phyloP scores from a whole-genome alignment of 2,113 vertebrate genomes.

The Toxostoma redivivum region DNA sequence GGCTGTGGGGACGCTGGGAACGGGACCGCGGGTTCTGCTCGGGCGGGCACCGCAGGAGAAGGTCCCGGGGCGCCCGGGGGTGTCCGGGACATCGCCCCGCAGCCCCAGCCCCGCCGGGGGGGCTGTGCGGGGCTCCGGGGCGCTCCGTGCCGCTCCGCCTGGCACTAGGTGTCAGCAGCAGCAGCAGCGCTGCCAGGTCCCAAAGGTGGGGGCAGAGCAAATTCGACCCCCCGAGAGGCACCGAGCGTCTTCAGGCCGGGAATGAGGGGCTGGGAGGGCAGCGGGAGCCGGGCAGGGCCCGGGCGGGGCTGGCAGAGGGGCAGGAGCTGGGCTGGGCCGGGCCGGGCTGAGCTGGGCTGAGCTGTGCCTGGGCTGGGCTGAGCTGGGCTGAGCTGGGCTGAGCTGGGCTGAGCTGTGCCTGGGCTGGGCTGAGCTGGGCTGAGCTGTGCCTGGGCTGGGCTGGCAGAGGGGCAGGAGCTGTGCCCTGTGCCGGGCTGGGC shows the following conservation, averaged over 20 bases:
- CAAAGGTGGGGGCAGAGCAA: neutral
- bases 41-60: neutral
- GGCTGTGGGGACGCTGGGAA: neutral
- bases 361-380: too few relatives aligned
- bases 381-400: too few relatives aligned
- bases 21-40: rapidly evolving
- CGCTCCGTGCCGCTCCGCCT: neutral
- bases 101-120: neutral
- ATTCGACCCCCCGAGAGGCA: neutral
- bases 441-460: too few relatives aligned
- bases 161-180: slow-evolving; percentile 60
- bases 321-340: too few relatives aligned
- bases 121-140: neutral
- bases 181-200: neutral
- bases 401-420: neutral
- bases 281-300: neutral
- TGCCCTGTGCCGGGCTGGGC: too few relatives aligned
- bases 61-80: neutral
- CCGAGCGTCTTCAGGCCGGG: neutral
- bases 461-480: neutral
- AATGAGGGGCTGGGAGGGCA: neutral
- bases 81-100: neutral
- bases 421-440: too few relatives aligned
- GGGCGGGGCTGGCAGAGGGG: neutral
- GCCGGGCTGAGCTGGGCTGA: too few relatives aligned